Evolutionary conservation across 2,113 vertebrate species (phyloP).

Genomic region (Chunga burmeisteri): DNA sequence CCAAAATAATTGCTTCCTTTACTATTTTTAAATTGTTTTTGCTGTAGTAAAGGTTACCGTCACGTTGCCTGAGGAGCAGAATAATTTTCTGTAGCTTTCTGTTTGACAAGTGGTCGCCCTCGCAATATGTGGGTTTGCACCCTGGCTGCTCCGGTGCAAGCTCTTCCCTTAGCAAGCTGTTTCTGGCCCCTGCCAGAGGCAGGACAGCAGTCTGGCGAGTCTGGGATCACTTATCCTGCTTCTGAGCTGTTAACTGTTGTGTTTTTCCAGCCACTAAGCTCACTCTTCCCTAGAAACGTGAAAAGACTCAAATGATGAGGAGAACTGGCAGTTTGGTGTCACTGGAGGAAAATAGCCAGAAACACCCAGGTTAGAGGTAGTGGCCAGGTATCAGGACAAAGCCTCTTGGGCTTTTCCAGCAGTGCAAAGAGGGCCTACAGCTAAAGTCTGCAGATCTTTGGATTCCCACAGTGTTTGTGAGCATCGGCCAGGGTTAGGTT

Average conservation of each 20-base stretch:
- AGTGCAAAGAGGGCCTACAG: not conserved
- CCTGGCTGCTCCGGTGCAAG: not conserved
- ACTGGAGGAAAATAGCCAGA: not conserved
- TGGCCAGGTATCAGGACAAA: not conserved
- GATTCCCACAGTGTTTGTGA: fast-evolving
- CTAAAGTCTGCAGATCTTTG: not conserved
- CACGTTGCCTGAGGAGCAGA: not conserved
- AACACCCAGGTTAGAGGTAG: not conserved
- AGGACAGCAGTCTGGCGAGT: not conserved
- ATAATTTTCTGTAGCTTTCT: not conserved
- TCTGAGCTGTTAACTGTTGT: not conserved
- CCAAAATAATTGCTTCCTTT: not conserved
- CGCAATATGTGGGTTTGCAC: not conserved
- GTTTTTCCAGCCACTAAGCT: not conserved
- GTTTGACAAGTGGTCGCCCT: not conserved
- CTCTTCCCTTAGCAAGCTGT: not conserved
- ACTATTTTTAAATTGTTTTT: not conserved
- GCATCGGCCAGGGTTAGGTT: not conserved
- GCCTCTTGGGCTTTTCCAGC: not conserved
- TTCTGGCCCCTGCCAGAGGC: not conserved
- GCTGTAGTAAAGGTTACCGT: not conserved
- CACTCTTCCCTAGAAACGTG: not conserved
- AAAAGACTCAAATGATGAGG: not conserved
- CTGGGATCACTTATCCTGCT: not conserved
- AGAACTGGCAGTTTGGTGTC: not conserved